Evolutionary conservation across 2,113 vertebrate genomes (phyloP).

Genomic region (Megaceryle maxima): DNA sequence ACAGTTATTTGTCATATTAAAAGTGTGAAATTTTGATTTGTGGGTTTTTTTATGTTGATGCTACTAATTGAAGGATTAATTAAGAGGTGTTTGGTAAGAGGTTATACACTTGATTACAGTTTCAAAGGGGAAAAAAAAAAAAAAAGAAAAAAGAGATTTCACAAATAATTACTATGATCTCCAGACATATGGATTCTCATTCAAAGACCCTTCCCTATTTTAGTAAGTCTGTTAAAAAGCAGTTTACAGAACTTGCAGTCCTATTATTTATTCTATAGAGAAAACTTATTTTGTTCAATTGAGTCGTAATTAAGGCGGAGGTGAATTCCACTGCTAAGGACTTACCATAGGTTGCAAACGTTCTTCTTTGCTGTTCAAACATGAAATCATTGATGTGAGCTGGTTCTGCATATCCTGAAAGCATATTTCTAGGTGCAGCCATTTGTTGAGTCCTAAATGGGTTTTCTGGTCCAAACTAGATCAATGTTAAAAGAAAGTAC

Average conservation of each 20-base stretch:
- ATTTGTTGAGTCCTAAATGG: conserved; percentile 94
- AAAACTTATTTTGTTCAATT: neutral
- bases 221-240: neutral
- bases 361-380: conserved; percentile 98
- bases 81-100: neutral
- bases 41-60: neutral
- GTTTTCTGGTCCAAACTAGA: conserved; percentile 94
- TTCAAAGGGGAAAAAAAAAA: neutral
- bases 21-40: neutral
- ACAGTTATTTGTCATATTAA: neutral
- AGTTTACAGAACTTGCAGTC: neutral
- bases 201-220: neutral
- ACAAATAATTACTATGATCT: neutral
- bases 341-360: conserved; percentile 94
- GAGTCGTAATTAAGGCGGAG: neutral
- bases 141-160: neutral
- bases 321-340: neutral
- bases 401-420: conserved; percentile 95
- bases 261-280: neutral
- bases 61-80: neutral
- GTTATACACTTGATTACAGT: neutral
- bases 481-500: neutral
- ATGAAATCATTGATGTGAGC: conserved; percentile 98
- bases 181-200: neutral
- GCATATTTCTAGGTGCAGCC: conserved; percentile 96